These are phyloP conservation scores for Thyatira batis DNA, from an alignment of 2,888 invertebrate genomes.

Conservation along the genomic window DNA sequence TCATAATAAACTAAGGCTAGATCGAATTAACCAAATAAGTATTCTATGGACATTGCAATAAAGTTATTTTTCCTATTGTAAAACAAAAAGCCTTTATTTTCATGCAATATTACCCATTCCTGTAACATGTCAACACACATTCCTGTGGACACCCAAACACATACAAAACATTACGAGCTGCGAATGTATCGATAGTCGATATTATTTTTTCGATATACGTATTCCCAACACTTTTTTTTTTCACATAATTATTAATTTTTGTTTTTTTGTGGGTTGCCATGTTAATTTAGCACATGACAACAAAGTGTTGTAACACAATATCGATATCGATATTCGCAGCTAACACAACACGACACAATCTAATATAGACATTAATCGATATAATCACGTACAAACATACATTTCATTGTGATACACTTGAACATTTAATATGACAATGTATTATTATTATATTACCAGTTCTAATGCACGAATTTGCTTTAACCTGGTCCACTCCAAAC, in stretches of 20 bases:
- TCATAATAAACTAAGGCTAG: no score
- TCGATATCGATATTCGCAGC: slow-evolving; percentile 34
- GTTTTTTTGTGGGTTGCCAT: no score
- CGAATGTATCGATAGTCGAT: slow-evolving; percentile 45
- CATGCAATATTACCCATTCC: slow-evolving; percentile 73
- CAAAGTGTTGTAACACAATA: slow-evolving; percentile 27
- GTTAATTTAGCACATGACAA: not conserved
- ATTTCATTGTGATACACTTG: slow-evolving; percentile 31
- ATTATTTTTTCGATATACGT: slow-evolving; percentile 3
- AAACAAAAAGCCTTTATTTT: slow-evolving; percentile 27
- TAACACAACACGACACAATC: slow-evolving; percentile 37
- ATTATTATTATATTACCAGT: slow-evolving; percentile 65
- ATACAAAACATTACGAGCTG: slow-evolving; percentile 50
- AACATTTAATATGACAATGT: slow-evolving; percentile 21
- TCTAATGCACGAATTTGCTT: slow-evolving; percentile 76
- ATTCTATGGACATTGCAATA: not conserved
- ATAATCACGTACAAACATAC: slow-evolving; percentile 39
- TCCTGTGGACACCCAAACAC: slow-evolving; percentile 77
- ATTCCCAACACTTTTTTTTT: not conserved
- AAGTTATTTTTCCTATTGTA: not conserved
- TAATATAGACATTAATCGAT: not conserved
- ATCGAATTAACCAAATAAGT: slow-evolving; percentile 6
- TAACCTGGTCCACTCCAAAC: slow-evolving; percentile 78
- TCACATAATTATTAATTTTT: slow-evolving; percentile 10
- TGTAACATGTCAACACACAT: slow-evolving; percentile 73